Evolutionary conservation across 2,113 vertebrate species (phyloP).

Genomic region (Indicator maculatus): DNA sequence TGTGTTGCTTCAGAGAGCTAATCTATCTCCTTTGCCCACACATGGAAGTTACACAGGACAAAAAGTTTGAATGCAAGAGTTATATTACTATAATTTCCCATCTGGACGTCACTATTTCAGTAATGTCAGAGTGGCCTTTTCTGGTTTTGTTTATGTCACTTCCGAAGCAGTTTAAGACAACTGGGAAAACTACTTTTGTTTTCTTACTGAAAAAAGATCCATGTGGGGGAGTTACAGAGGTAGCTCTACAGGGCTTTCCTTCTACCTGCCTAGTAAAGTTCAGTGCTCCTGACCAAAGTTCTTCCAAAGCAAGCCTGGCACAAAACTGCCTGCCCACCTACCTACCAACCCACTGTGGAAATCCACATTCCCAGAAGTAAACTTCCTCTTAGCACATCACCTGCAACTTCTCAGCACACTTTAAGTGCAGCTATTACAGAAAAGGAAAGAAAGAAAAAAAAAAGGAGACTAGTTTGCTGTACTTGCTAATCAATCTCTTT

Average conservation of each 20-base stretch:
- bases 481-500: neutral
- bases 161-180: conserved; percentile 44
- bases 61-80: conserved; percentile 7
- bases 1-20: neutral
- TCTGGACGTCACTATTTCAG: conserved; percentile 34
- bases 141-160: conserved; percentile 43
- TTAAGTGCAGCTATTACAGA: neutral
- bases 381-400: neutral
- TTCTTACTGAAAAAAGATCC: neutral
- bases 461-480: neutral
- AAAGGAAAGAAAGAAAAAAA: too few relatives aligned
- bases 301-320: neutral
- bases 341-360: neutral
- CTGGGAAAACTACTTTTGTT: neutral
- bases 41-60: conserved; percentile 11
- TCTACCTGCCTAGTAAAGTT: neutral
- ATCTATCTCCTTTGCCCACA: conserved; percentile 38
- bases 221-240: neutral
- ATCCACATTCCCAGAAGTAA: neutral
- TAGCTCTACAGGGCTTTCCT: neutral
- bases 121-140: conserved; percentile 23
- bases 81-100: conserved; percentile 32
- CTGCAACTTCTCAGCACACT: neutral
- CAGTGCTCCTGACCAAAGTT: neutral
- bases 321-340: neutral